Percentiles rank a stretch among this genome's conserved stretches.
These are phyloP conservation scores for Xiphydria camelus DNA, from an alignment of 2,888 invertebrate genomes.

Conservation along the genomic window DNA sequence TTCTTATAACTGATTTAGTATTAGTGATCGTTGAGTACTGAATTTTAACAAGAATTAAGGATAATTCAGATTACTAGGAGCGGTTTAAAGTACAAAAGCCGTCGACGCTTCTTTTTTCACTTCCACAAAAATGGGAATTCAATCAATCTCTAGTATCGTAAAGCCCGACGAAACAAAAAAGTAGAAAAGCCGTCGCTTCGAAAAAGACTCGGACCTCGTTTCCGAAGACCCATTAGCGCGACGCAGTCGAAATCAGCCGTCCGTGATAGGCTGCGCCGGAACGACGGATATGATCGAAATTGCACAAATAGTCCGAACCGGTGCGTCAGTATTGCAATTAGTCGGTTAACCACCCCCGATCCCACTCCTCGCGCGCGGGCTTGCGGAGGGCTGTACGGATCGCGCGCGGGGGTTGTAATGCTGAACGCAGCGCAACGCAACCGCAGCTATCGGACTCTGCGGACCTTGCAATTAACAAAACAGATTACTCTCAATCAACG, in stretches of 20 bases:
- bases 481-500: slow-evolving; percentile 54
- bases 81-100: no score
- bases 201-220: slow-evolving; percentile 24
- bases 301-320: slow-evolving; percentile 45
- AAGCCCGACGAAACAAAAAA: no score
- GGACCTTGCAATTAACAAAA: slow-evolving; percentile 55
- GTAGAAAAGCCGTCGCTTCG: no score
- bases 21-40: no score
- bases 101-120: no score
- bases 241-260: slow-evolving; percentile 5
- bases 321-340: slow-evolving; percentile 53
- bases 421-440: slow-evolving; percentile 43
- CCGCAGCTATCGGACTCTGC: slow-evolving; percentile 49
- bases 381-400: slow-evolving; percentile 19
- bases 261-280: slow-evolving; percentile 6
- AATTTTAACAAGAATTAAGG: no score
- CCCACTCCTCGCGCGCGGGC: slow-evolving; percentile 7
- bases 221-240: slow-evolving; percentile 29
- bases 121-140: no score
- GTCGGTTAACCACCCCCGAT: slow-evolving; percentile 47
- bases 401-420: slow-evolving; percentile 32
- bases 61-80: no score
- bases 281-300: slow-evolving; percentile 43
- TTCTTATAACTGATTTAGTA: no score
- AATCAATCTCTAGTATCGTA: no score